Percentiles rank a stretch among this genome's conserved stretches.
These are phyloP conservation scores for Poeciliopsis retropinna DNA, from an alignment of 2,113 vertebrate species.

Conservation along the genomic window DNA sequence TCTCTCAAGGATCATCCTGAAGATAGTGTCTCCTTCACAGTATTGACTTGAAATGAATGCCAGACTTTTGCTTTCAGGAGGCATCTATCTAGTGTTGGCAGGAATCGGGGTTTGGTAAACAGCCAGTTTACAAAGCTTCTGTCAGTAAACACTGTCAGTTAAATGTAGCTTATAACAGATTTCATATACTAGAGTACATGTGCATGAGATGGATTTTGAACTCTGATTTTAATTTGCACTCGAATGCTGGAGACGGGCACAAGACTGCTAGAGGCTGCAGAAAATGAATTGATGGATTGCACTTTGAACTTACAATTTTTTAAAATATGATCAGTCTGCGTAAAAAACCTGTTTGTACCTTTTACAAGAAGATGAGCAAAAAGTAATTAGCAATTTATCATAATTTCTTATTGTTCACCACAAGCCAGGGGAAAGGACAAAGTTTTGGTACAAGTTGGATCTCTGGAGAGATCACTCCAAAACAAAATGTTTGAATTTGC, in stretches of 20 bases:
- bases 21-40: conserved; percentile 25
- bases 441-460: too few relatives aligned
- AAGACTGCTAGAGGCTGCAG: background rate
- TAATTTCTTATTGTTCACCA: too few relatives aligned
- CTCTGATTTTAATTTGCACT: background rate
- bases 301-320: background rate
- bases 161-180: conserved; percentile 23
- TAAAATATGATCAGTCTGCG: background rate
- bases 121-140: conserved; percentile 40
- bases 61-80: conserved; percentile 21
- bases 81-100: conserved; percentile 41
- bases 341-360: background rate
- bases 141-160: conserved; percentile 29
- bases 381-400: background rate
- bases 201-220: conserved; percentile 6
- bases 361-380: background rate
- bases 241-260: background rate
- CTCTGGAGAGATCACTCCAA: too few relatives aligned
- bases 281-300: background rate
- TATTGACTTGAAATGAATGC: conserved; percentile 24
- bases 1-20: conserved; percentile 12
- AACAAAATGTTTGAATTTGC: too few relatives aligned
- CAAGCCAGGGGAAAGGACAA: too few relatives aligned
- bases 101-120: conserved; percentile 43
- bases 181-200: conserved; percentile 1